phyloP scores from a whole-genome alignment of 35 echinoderm and acorn worm genomes.

The Eucidaris tribuloides region DNA sequence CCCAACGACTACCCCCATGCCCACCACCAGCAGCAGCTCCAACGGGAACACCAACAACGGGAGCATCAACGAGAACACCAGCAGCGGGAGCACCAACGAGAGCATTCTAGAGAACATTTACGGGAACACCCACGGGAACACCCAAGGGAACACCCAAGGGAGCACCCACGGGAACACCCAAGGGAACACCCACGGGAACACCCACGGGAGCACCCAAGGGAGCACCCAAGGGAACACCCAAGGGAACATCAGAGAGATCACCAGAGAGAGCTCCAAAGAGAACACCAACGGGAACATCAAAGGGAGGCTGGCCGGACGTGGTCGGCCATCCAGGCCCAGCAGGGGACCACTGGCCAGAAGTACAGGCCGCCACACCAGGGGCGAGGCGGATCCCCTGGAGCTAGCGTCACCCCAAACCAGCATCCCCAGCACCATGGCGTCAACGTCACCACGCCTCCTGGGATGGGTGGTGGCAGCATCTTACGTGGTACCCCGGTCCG shows the following conservation, averaged over 20 bases:
- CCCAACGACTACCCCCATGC: conserved; percentile 11
- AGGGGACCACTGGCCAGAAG: background rate
- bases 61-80: background rate
- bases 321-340: conserved; percentile 20
- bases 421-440: background rate
- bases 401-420: background rate
- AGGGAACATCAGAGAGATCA: no score
- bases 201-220: no score
- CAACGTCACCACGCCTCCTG: background rate
- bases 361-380: conserved; percentile 13
- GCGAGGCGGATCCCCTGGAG: conserved; percentile 13
- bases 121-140: no score
- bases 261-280: no score
- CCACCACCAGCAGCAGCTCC: background rate
- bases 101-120: no score
- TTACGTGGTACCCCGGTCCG: conserved; percentile 51
- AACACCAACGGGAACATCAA: no score
- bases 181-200: no score
- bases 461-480: conserved; percentile 36
- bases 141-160: no score
- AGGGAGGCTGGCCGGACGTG: background rate
- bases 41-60: background rate
- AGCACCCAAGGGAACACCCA: no score
- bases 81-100: background rate
- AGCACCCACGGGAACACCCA: no score